Conservation (phyloP, 1,140 invertebrate species). For the Hypothenemus hampei region DNA sequence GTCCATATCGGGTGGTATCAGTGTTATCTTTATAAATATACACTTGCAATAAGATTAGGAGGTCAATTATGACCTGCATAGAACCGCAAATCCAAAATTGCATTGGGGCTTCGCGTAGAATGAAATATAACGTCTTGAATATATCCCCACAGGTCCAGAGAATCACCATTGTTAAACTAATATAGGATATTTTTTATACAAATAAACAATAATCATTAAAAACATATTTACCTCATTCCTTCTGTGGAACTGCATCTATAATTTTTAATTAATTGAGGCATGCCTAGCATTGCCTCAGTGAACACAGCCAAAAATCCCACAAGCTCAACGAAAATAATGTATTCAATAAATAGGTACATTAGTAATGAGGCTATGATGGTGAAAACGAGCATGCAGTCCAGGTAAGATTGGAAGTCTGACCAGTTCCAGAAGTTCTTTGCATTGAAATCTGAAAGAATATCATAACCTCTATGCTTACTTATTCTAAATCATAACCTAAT, state of each 20-base stretch:
- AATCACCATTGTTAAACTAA: slow-evolving; percentile 84
- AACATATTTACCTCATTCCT: slow-evolving; percentile 83
- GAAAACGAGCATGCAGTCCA: slow-evolving; percentile 89
- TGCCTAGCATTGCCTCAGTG: slow-evolving; percentile 93
- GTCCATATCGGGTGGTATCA: slow-evolving; percentile 48
- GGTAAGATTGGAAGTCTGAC: slow-evolving; percentile 96
- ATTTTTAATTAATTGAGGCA: slow-evolving; percentile 89
- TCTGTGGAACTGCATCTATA: slow-evolving; percentile 84
- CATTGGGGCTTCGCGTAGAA: slow-evolving; percentile 79
- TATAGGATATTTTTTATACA: slow-evolving; percentile 22
- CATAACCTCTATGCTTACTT: too few relatives aligned
- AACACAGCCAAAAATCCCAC: slow-evolving; percentile 92
- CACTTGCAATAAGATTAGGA: slow-evolving; percentile 55
- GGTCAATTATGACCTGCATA: slow-evolving; percentile 71
- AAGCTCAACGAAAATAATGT: slow-evolving; percentile 77
- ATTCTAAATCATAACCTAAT: too few relatives aligned
- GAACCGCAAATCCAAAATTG: slow-evolving; percentile 96
- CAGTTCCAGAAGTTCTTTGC: slow-evolving; percentile 95
- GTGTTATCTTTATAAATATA: slow-evolving; percentile 60
- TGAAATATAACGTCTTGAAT: slow-evolving; percentile 96
- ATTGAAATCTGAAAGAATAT: slow-evolving; percentile 80
- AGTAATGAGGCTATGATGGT: slow-evolving; percentile 73
- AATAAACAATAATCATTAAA: not conserved
- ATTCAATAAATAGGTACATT: slow-evolving; percentile 83
- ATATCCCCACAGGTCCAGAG: slow-evolving; percentile 95